These are phyloP conservation scores for Latrodectus geometricus DNA, from an alignment of 1,140 invertebrate species.

Conservation along the genomic window DNA sequence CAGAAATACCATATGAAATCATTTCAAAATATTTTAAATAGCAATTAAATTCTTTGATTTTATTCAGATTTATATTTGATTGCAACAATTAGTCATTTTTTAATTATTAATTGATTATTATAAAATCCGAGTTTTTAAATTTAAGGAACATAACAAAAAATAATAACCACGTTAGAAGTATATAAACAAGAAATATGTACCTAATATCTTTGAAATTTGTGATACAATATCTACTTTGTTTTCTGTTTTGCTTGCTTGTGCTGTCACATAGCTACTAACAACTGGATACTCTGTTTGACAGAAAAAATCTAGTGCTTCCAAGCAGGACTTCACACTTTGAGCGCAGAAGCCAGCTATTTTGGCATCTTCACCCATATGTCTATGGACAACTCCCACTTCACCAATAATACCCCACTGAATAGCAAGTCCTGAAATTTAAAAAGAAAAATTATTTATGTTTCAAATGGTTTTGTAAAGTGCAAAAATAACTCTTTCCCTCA, in stretches of 20 bases:
- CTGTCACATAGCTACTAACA: background rate
- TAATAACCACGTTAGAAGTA: too few relatives aligned
- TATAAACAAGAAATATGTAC: background rate
- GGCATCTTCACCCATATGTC: constrained; percentile 67
- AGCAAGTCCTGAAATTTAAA: constrained; percentile 73
- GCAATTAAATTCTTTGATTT: too few relatives aligned
- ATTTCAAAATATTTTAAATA: too few relatives aligned
- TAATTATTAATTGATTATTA: too few relatives aligned
- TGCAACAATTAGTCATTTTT: too few relatives aligned
- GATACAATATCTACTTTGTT: background rate
- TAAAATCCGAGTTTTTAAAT: too few relatives aligned
- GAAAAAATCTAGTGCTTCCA: background rate
- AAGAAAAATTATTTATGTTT: too few relatives aligned
- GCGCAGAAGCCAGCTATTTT: background rate
- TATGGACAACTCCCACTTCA: constrained; percentile 91
- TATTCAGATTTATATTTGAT: too few relatives aligned
- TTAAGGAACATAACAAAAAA: too few relatives aligned
- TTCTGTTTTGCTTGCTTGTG: background rate
- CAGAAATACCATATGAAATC: too few relatives aligned
- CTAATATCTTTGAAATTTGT: constrained; percentile 27
- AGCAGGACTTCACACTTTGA: background rate
- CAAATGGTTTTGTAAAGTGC: too few relatives aligned
- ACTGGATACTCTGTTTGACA: background rate
- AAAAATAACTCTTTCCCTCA: too few relatives aligned
- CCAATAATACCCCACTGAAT: constrained; percentile 98